A percentile compares a stretch with the other conserved stretches of the same genome.
These are phyloP conservation scores for Oncorhynchus nerka DNA, from an alignment of 2,113 vertebrate species.

Conservation along the genomic window DNA sequence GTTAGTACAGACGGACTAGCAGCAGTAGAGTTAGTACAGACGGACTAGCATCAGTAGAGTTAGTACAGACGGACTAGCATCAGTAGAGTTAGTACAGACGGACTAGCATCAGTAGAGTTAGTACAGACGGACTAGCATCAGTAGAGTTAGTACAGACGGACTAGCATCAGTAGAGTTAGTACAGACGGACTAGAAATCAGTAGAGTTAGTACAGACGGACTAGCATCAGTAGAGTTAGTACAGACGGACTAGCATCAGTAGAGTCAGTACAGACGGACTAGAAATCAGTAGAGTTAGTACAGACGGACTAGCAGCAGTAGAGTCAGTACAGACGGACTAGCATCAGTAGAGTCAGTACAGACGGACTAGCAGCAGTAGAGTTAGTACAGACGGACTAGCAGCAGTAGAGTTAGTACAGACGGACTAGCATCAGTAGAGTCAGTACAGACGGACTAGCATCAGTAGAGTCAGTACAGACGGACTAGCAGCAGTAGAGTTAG, in stretches of 20 bases:
- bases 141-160: constrained; percentile 23
- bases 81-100: constrained; percentile 19
- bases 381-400: constrained; percentile 23
- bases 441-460: constrained; percentile 20
- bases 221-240: constrained; percentile 5
- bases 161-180: constrained; percentile 1
- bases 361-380: constrained; percentile 2
- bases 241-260: constrained; percentile 11
- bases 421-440: background rate
- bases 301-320: constrained; percentile 9
- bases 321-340: constrained; percentile 25
- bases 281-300: constrained; percentile 5
- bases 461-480: constrained; percentile 23
- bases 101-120: constrained; percentile 2
- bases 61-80: constrained; percentile 22
- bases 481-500: background rate
- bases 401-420: constrained; percentile 19
- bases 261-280: constrained; percentile 27
- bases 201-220: constrained; percentile 25
- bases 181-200: constrained; percentile 13
- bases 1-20: constrained; percentile 25
- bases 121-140: constrained; percentile 18
- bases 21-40: constrained; percentile 19
- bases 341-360: constrained; percentile 16
- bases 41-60: constrained; percentile 3